Conservation (phyloP, 2,113 vertebrate species). For the Mustela lutreola region DNA sequence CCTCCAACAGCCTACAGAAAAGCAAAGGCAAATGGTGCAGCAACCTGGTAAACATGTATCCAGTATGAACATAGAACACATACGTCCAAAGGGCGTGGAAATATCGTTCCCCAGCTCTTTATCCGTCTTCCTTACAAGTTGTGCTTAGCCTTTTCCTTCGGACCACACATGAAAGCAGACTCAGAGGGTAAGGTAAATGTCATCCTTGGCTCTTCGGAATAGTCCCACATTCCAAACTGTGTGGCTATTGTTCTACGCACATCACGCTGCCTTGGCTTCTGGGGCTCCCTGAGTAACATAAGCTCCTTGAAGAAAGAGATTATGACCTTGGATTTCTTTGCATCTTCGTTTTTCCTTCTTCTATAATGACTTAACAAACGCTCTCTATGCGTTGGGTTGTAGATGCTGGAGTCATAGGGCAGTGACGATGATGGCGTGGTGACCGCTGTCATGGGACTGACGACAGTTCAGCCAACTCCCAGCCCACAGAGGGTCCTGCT, state of each 20-base stretch:
- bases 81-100: neutral
- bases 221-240: neutral
- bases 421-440: neutral
- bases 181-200: neutral
- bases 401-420: neutral
- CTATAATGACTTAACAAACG: neutral
- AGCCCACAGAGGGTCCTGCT: neutral
- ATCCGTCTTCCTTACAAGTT: neutral
- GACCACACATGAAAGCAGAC: neutral
- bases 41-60: neutral
- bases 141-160: neutral
- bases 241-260: neutral
- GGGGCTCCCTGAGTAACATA: neutral
- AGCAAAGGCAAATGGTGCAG: rapidly evolving
- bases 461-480: neutral
- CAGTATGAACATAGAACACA: rapidly evolving
- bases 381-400: neutral
- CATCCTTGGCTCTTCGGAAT: neutral
- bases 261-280: neutral
- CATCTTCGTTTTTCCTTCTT: neutral
- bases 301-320: neutral
- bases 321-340: neutral
- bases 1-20: neutral
- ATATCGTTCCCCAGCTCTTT: neutral
- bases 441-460: neutral